A percentile compares a stretch with the other conserved stretches of the same genome.
Evolutionary conservation across 2,113 vertebrate species (phyloP).

Genomic region (Sminthopsis crassicaudata): DNA sequence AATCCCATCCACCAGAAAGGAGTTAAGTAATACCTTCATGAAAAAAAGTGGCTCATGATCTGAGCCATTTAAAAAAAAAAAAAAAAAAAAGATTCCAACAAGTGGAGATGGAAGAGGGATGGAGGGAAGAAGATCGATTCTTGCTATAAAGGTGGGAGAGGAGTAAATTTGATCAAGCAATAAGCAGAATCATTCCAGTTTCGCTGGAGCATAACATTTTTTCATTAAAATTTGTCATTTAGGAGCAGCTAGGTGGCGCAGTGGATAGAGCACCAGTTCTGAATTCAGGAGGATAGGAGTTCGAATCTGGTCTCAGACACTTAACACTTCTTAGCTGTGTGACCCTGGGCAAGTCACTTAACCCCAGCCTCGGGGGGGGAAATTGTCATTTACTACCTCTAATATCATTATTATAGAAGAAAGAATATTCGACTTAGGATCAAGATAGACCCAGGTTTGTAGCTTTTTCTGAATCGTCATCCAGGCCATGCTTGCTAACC

Average conservation of each 20-base stretch:
- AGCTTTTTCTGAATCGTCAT: neutral
- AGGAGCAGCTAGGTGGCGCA: too few species aligned
- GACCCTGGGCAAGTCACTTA: too few species aligned
- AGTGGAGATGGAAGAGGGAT: neutral
- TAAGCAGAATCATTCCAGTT: neutral
- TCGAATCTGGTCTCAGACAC: too few species aligned
- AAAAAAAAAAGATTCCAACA: neutral
- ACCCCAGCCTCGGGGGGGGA: too few species aligned
- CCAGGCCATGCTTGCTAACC: neutral
- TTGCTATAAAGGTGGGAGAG: neutral
- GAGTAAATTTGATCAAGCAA: neutral
- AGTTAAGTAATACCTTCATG: neutral
- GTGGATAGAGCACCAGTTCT: too few species aligned
- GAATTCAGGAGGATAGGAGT: too few species aligned
- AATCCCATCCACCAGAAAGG: neutral
- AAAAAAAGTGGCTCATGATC: neutral
- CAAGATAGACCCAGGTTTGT: neutral
- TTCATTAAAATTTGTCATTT: neutral
- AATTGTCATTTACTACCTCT: neutral
- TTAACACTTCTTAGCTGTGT: too few species aligned
- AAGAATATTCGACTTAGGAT: neutral
- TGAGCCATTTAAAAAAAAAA: neutral
- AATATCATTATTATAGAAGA: neutral
- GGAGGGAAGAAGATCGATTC: neutral
- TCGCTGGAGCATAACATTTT: neutral